Evolutionary conservation across 2,113 vertebrate genomes (phyloP), one percentile per base, ranked within the genome.

Genomic region (Boulengeromyrus knoepffleri): DNA sequence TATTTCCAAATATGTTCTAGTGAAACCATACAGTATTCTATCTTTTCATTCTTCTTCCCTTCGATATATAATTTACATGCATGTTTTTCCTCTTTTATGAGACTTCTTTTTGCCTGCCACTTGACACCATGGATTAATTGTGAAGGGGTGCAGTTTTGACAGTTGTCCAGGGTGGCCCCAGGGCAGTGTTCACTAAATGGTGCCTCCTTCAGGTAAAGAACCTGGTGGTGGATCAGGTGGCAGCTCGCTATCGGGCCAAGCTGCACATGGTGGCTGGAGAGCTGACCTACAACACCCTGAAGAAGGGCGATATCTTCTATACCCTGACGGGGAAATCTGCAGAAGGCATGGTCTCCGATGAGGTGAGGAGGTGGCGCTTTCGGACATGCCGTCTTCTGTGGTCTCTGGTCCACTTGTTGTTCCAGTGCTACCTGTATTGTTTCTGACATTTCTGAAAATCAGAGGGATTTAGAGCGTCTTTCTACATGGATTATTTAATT

Each of bases 251-350:
- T 94, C 96, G 98, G 0, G 93, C 96, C 89, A 98, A 97, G 87
- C 96, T 99, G 58, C 98, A 99, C 91, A 91, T 98, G 92, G 96
- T 97, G 62, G 96, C 97, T 0, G 97, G 97, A 12, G 95, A 96
- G 49, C 91, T 98, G 93, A 92, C 92, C 15, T 93, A 92, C 0
- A 94, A 95, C n/a, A 90, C 5, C 1, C 94, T 99, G 94, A 97
- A 95, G 88, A 94, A 84, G 39, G 96, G 91, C 0, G 88, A 95
- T 10, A 53, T 93, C 5, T 97, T 97, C 94, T 97, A 98, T 84
- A 99, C 97, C 2, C 90, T 99, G 93, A 97, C 97, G 0, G 98
- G 98, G 45, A 97, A 96, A 91, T 90, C 96, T 0, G 97, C 94
- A 17, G 96, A 97, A 90, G 90, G 95, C 5, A 94, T 96, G 91